Base-by-base conservation (phyloP, 1,140 invertebrate species). In the Ceratoteleas bidentatus region DNA sequence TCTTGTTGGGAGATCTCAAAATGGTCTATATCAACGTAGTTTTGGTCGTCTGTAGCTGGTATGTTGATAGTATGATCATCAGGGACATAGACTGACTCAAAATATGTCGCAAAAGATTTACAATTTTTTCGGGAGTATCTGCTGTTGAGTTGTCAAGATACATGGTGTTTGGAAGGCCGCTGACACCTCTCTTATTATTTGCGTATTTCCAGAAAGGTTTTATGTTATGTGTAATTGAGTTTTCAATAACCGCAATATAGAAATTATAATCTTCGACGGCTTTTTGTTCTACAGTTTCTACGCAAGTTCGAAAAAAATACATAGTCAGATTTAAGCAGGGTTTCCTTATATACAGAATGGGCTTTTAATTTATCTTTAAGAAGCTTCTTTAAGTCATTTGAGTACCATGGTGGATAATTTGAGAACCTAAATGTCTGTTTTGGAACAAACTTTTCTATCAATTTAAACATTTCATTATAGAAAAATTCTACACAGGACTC, bases 361-460 rank as follows among this genome's bases (percentile, higher is more conserved):
- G 47, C 47, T 3, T 3, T 13, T 15, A 15, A 3, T 49, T 49
- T 49, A 13, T 6, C 9, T 3, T 15, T 5, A 49, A 49, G 47
- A 4, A 49, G 5, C 14, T 49, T 13, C 16, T 49, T 49, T 5
- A 49, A 9, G 4, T 49, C 3, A 15, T 3, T 15, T 15, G 47
- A 49, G 16, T 49, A 49, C 52, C 52, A 53, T 10, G 13, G 32
- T 10, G 52, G 52, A 32, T 7, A 53, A 10, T 6, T 33, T 8
- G 32, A 53, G 16, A 32, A n/a, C n/a, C 9, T 3, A 2, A 53
- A 6, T 3, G 33, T 11, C n/a, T 53, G 32, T 33, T 33, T 53
- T 2, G 52, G 52, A 53, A 53, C 52, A 32, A 33, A 32, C n/a
- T 53, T 53, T n/a, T n/a, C n/a, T n/a, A n/a, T n/a, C n/a, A n/a